These are phyloP conservation scores for Manis javanica DNA, from an alignment of 2,797 vertebrate genomes.

Conservation along the genomic window DNA sequence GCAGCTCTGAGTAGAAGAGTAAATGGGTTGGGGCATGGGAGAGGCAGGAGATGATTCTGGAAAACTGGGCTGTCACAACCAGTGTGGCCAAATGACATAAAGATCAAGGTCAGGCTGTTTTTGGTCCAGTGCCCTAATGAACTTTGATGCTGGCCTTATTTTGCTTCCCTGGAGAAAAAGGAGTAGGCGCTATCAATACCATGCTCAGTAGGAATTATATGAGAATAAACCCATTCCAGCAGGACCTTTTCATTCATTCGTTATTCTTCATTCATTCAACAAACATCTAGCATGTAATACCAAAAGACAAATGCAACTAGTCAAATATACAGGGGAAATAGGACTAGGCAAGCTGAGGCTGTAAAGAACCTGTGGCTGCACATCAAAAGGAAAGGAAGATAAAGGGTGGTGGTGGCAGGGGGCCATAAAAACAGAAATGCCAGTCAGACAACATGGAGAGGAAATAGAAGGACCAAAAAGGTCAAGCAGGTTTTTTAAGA, in stretches of 20 bases:
- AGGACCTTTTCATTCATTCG: not conserved
- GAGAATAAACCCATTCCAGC: not conserved
- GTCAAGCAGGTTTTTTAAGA: not conserved
- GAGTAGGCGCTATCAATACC: not conserved
- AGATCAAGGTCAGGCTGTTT: not conserved
- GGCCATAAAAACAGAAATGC: not conserved
- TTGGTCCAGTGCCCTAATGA: not conserved
- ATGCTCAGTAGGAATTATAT: not conserved
- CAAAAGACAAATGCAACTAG: not conserved
- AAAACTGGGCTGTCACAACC: not conserved
- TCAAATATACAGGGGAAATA: not conserved
- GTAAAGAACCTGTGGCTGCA: not conserved
- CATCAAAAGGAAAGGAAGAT: not conserved
- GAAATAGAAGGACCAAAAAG: not conserved
- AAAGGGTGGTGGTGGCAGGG: not conserved
- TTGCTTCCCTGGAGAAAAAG: conserved; percentile 30
- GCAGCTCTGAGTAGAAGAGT: not conserved
- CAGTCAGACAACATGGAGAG: not conserved
- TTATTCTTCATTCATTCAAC: not conserved
- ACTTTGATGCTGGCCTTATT: not conserved
- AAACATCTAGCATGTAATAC: not conserved
- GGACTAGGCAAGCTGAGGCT: not conserved
- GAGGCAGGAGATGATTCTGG: not conserved
- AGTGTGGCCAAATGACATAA: not conserved
- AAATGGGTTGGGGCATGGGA: not conserved